phyloP scores from a whole-genome alignment of 2,113 vertebrate genomes.

The Xiphias gladius region DNA sequence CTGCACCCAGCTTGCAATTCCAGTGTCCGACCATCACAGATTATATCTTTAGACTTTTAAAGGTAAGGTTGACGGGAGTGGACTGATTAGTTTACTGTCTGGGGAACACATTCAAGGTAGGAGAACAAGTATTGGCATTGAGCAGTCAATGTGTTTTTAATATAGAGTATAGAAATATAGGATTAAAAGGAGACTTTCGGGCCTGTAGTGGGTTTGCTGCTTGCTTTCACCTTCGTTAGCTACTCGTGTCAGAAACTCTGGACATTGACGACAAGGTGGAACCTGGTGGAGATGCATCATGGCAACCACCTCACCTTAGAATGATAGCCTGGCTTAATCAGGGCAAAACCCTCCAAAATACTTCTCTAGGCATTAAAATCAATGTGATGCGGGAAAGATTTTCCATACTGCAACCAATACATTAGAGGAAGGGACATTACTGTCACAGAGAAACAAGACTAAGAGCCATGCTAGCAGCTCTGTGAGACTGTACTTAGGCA shows the following conservation, averaged over 20 bases:
- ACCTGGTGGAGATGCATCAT: too few relatives aligned
- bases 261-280: too few relatives aligned
- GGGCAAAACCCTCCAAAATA: neutral
- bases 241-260: too few relatives aligned
- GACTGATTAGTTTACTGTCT: neutral
- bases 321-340: neutral
- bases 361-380: neutral
- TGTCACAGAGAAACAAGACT: too few relatives aligned
- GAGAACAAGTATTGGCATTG: neutral
- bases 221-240: too few relatives aligned
- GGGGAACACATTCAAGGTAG: neutral
- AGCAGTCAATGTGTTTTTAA: neutral
- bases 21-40: neutral
- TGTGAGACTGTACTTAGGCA: neutral
- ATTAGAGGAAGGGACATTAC: too few relatives aligned
- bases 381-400: neutral
- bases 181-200: too few relatives aligned
- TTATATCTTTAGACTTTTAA: neutral
- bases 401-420: too few relatives aligned
- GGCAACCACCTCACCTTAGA: neutral
- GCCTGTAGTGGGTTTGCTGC: too few relatives aligned
- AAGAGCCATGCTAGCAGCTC: neutral
- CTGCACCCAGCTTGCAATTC: neutral
- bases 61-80: neutral
- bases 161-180: too few relatives aligned